phyloP scores from a whole-genome alignment of 2,113 vertebrate genomes.

The Aix galericulata region DNA sequence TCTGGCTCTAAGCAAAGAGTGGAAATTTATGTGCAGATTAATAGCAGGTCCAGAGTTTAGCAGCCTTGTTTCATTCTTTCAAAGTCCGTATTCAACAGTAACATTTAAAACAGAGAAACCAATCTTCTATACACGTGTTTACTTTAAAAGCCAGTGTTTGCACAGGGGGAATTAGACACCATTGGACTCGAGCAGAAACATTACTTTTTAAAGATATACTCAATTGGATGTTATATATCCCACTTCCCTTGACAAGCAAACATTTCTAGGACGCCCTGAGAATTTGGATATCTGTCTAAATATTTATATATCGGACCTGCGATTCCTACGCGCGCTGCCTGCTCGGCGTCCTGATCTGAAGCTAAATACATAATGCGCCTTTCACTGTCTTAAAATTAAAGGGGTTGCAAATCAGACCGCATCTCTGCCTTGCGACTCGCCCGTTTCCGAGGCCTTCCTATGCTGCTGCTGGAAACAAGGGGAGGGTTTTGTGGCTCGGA shows the following conservation, averaged over 20 bases:
- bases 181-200: constrained; percentile 64
- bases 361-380: constrained; percentile 32
- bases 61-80: constrained; percentile 39
- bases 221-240: constrained; percentile 73
- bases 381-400: constrained; percentile 48
- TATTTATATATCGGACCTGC: constrained; percentile 64
- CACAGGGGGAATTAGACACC: constrained; percentile 58
- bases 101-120: constrained; percentile 66
- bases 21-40: constrained; percentile 19
- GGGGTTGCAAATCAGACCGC: neutral
- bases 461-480: neutral
- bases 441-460: neutral
- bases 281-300: constrained; percentile 73
- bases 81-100: constrained; percentile 59
- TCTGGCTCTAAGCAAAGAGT: constrained; percentile 22
- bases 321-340: constrained; percentile 22
- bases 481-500: neutral
- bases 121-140: constrained; percentile 57
- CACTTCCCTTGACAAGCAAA: constrained; percentile 75
- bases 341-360: constrained; percentile 29
- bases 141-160: constrained; percentile 68
- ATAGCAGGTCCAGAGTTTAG: constrained; percentile 25
- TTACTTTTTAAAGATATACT: constrained; percentile 65
- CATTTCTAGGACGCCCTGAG: constrained; percentile 65
- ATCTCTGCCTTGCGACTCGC: neutral